Evolutionary conservation across 2,113 vertebrate species (phyloP).

Genomic region (Neoarius graeffei): DNA sequence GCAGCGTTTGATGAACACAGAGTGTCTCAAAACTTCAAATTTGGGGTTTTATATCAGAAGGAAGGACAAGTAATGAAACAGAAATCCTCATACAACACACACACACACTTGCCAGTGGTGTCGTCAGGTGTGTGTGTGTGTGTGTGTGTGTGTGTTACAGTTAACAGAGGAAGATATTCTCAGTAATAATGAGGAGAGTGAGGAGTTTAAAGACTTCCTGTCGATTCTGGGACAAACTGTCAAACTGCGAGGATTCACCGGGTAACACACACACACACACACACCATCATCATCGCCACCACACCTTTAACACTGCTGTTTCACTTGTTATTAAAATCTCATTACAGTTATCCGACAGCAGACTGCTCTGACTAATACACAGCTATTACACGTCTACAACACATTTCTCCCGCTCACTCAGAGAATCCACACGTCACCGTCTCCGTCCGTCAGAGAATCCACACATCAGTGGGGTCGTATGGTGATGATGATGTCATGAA

Average conservation of each 20-base stretch:
- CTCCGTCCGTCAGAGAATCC: no score
- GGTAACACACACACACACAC: conserved; percentile 64
- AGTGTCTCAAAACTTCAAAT: conserved; percentile 77
- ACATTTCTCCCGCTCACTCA: no score
- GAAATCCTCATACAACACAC: no score
- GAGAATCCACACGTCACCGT: no score
- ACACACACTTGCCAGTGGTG: no score
- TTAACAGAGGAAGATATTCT: conserved; percentile 86
- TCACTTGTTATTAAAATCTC: no score
- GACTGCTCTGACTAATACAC: no score
- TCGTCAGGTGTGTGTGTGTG: conserved; percentile 54
- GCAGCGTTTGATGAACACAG: conserved; percentile 76
- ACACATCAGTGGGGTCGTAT: no score
- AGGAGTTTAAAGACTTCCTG: conserved; percentile 83
- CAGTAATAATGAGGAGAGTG: conserved; percentile 84
- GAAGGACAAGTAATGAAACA: conserved; percentile 68
- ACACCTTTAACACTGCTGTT: no score
- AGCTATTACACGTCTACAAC: no score
- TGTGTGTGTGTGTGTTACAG: conserved; percentile 62
- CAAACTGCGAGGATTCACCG: conserved; percentile 81
- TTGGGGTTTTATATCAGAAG: conserved; percentile 76
- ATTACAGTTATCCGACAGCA: no score
- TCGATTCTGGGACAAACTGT: conserved; percentile 83
- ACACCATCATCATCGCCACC: neutral
- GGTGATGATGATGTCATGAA: neutral